phyloP scores from a whole-genome alignment of 2,888 invertebrate genomes.

The Melanotus villosus region DNA sequence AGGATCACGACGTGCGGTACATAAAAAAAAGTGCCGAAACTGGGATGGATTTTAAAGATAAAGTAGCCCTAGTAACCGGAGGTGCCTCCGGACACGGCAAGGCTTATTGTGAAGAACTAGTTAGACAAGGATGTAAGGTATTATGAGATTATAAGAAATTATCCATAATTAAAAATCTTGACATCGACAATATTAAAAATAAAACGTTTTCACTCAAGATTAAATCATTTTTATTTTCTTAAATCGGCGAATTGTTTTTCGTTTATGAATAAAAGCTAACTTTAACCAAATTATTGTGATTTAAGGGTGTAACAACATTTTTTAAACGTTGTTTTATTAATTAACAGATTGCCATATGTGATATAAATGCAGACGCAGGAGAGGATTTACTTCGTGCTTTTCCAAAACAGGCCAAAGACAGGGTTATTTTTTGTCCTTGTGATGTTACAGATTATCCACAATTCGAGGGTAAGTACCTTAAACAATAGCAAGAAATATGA shows the following conservation, averaged over 20 bases:
- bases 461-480: constrained; percentile 76
- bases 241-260: too few relatives aligned
- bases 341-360: constrained; percentile 80
- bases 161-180: not conserved
- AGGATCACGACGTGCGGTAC: not conserved
- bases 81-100: constrained; percentile 82
- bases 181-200: not conserved
- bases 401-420: constrained; percentile 78
- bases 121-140: constrained; percentile 83
- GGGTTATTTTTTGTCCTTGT: constrained; percentile 80
- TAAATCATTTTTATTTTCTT: too few relatives aligned
- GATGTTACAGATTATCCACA: constrained; percentile 86
- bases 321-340: constrained; percentile 1
- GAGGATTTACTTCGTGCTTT: constrained; percentile 78
- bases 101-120: constrained; percentile 80
- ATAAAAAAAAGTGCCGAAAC: not conserved
- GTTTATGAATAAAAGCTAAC: too few relatives aligned
- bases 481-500: too few relatives aligned
- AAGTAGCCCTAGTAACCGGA: constrained; percentile 81
- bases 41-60: constrained; percentile 80
- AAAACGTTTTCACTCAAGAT: not conserved
- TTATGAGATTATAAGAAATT: constrained; percentile 54
- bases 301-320: too few relatives aligned
- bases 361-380: constrained; percentile 80
- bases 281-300: too few relatives aligned